Conservation (phyloP, 2,113 vertebrate genomes). For the Cyrtonyx montezumae region DNA sequence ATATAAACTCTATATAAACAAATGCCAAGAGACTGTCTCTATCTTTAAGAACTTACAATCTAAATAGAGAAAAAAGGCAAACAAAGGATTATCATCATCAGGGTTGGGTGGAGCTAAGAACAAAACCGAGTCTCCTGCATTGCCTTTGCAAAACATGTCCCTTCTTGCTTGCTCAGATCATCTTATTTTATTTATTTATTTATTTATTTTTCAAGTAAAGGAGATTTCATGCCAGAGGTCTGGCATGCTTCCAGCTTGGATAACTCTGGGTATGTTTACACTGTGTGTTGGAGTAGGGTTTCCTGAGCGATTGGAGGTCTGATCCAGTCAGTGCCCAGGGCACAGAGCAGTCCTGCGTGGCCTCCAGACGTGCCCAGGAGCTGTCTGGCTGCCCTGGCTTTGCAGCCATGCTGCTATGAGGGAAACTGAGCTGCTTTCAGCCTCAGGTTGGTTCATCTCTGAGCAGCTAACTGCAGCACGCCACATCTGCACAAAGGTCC, state of each 20-base stretch:
- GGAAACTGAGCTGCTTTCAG: background rate
- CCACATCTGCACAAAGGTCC: background rate
- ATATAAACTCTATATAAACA: constrained; percentile 40
- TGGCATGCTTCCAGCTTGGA: background rate
- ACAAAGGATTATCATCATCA: constrained; percentile 54
- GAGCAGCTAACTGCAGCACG: background rate
- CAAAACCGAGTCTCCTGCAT: constrained; percentile 11
- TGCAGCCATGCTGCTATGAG: fast-evolving
- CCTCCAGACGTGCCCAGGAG: background rate
- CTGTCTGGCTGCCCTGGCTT: background rate
- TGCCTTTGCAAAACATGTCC: constrained; percentile 19
- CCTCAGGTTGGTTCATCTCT: background rate
- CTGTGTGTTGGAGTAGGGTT: background rate
- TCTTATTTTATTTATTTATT: background rate
- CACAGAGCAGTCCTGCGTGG: background rate
- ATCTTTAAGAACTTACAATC: constrained; percentile 45
- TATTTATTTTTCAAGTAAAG: background rate
- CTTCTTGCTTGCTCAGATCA: constrained; percentile 41
- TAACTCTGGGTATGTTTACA: constrained; percentile 2
- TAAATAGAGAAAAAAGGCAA: constrained; percentile 40
- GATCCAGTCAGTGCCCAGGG: background rate
- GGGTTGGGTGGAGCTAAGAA: constrained; percentile 28
- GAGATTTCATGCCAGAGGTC: constrained; percentile 24
- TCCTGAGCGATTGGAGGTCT: background rate
- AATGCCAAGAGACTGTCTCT: constrained; percentile 29